phyloP scores from a whole-genome alignment of 2,797 vertebrate species.

The Huso huso region DNA sequence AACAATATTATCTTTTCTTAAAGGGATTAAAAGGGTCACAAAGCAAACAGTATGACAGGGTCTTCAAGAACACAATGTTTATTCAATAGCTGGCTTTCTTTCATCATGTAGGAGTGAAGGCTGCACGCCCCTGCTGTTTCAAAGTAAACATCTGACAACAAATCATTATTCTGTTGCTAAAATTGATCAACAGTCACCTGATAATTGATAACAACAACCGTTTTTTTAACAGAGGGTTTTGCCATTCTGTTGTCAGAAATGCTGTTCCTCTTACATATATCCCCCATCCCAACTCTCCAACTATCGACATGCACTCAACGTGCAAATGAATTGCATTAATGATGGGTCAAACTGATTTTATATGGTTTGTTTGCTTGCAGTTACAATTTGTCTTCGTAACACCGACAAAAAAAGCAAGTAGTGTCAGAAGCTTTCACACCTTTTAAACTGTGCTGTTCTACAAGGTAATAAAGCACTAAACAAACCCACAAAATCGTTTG shows the following conservation, averaged over 20 bases:
- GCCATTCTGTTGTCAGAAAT: constrained; percentile 39
- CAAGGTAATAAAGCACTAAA: too few relatives aligned
- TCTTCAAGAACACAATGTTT: constrained; percentile 12
- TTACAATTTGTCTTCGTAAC: too few relatives aligned
- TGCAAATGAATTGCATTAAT: constrained; percentile 46
- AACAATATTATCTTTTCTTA: constrained; percentile 50
- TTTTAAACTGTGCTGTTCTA: too few relatives aligned
- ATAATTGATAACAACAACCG: constrained; percentile 84
- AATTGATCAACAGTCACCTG: constrained; percentile 91
- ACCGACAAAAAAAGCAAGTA: too few relatives aligned
- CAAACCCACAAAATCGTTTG: too few relatives aligned
- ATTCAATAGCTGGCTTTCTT: constrained; percentile 16
- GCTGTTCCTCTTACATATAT: constrained; percentile 38
- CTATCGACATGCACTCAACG: constrained; percentile 45
- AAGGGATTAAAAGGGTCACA: constrained; percentile 51
- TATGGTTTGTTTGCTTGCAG: constrained; percentile 6
- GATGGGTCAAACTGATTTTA: constrained; percentile 38
- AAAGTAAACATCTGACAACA: constrained; percentile 77
- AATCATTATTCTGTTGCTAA: constrained; percentile 81
- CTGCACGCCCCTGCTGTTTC: constrained; percentile 39
- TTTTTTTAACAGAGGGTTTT: constrained; percentile 29
- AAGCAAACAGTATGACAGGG: constrained; percentile 5
- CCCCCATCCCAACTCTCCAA: constrained; percentile 38
- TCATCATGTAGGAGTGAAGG: constrained; percentile 12
- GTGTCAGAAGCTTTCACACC: too few relatives aligned